phyloP scores from a whole-genome alignment of 2,113 vertebrate species.

The Aleadryas rufinucha region DNA sequence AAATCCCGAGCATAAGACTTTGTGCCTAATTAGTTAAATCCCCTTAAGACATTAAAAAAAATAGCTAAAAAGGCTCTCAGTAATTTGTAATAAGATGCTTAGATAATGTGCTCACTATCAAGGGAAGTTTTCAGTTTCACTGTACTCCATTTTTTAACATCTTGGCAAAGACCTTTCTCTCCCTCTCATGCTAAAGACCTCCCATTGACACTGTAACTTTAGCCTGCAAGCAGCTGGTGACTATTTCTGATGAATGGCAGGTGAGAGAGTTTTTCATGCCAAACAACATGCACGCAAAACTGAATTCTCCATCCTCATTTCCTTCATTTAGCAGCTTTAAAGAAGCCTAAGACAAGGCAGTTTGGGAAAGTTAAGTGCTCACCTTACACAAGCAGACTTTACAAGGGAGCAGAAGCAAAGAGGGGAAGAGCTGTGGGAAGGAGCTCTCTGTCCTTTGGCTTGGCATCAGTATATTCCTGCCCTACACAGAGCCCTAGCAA shows the following conservation, averaged over 20 bases:
- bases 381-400: background rate
- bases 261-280: constrained; percentile 17
- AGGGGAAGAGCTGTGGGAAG: background rate
- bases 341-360: background rate
- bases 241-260: constrained; percentile 54
- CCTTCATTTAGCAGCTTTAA: background rate
- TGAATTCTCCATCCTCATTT: background rate
- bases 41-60: constrained; percentile 20
- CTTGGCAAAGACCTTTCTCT: background rate
- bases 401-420: background rate
- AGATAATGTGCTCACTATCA: constrained; percentile 57
- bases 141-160: constrained; percentile 24
- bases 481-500: background rate
- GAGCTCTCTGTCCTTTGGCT: background rate
- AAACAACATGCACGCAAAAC: background rate
- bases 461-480: background rate
- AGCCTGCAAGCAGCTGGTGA: constrained; percentile 53
- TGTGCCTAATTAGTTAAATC: constrained; percentile 66
- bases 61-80: constrained; percentile 35
- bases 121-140: constrained; percentile 65
- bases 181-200: constrained; percentile 44
- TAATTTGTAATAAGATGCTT: constrained; percentile 61
- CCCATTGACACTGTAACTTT: constrained; percentile 40
- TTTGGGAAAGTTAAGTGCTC: background rate
- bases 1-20: constrained; percentile 51